Evolutionary conservation across 2,797 vertebrate genomes (phyloP).

Genomic region (Odontamblyopus rebecca): DNA sequence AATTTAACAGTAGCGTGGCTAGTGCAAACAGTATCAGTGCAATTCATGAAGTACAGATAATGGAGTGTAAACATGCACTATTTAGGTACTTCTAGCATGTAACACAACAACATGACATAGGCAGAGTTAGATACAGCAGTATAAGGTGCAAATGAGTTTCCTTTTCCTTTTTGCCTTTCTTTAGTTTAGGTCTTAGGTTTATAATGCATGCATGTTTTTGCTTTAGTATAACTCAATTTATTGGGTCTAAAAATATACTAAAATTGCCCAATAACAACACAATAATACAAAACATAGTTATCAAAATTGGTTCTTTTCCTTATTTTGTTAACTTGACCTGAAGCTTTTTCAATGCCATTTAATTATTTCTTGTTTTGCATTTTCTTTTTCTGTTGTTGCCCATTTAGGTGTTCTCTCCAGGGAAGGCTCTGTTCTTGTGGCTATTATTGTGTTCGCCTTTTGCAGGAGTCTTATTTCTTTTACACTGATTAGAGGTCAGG

Average conservation of each 20-base stretch:
- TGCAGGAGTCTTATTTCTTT: constrained; percentile 1
- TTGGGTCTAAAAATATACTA: not conserved
- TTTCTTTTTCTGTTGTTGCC: not conserved
- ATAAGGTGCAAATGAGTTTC: not conserved
- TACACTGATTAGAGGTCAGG: constrained; percentile 1
- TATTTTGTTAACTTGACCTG: not conserved
- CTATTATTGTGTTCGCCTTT: not conserved
- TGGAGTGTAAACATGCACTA: no score
- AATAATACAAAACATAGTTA: not conserved
- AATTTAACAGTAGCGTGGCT: no score
- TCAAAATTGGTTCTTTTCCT: not conserved
- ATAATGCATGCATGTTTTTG: not conserved
- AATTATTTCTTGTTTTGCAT: not conserved
- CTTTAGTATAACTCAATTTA: no score
- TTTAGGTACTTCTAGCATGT: no score
- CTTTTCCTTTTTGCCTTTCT: not conserved
- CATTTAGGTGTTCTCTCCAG: not conserved
- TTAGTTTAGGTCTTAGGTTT: not conserved
- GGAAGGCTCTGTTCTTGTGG: not conserved
- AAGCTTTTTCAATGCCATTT: not conserved
- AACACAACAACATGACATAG: no score
- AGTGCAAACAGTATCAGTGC: no score
- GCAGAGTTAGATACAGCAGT: no score
- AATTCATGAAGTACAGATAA: no score
- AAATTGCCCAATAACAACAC: not conserved